A percentile compares a stretch with the other conserved stretches of the same genome.
phyloP scores from a whole-genome alignment of 2,888 invertebrate genomes.

The Bombylius discolor region DNA sequence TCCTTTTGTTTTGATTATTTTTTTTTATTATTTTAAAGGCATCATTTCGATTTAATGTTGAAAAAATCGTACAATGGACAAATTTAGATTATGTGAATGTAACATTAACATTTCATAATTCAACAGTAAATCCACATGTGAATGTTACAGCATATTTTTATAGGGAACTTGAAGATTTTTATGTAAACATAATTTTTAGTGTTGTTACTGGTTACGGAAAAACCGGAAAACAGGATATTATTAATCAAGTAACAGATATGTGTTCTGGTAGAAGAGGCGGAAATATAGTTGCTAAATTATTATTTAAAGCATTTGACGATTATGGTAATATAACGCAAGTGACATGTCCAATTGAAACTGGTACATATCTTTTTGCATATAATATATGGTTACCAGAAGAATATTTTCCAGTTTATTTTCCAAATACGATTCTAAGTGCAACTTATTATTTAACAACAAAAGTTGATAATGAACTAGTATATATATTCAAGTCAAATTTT shows the following conservation, averaged over 20 bases:
- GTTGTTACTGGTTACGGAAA: background rate
- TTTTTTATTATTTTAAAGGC: background rate
- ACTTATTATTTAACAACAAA: background rate
- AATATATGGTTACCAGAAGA: background rate
- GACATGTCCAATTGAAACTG: background rate
- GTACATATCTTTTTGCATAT: background rate
- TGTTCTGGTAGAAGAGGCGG: background rate
- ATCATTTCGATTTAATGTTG: background rate
- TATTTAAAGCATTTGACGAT: background rate
- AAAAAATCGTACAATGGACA: background rate
- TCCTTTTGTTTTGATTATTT: too few relatives aligned
- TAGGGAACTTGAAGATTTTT: background rate
- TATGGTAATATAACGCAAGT: background rate
- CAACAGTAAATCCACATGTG: background rate
- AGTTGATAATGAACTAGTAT: background rate
- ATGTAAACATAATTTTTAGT: background rate
- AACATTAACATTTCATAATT: background rate
- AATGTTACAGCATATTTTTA: background rate
- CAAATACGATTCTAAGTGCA: background rate
- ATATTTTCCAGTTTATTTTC: background rate
- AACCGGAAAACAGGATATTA: background rate
- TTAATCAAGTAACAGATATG: background rate
- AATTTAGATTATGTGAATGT: background rate
- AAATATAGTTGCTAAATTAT: background rate
- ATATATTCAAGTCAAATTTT: too few relatives aligned